phyloP scores from a whole-genome alignment of 2,113 vertebrate genomes.

The Piliocolobus tephrosceles region DNA sequence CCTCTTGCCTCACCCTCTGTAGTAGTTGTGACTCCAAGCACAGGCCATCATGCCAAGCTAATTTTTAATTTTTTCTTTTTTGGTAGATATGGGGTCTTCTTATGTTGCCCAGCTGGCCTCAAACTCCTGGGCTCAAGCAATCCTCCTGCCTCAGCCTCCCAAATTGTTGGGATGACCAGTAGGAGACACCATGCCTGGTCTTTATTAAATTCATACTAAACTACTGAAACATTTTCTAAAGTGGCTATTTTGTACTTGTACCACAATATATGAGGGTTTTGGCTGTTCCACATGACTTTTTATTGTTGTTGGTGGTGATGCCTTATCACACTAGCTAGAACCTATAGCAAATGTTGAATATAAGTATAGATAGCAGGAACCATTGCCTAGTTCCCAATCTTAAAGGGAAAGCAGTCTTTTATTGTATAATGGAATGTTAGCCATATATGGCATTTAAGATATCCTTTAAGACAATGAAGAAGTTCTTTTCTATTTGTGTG shows the following conservation, averaged over 20 bases:
- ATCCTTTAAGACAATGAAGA: background rate
- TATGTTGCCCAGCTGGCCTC: no score
- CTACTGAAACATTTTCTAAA: background rate
- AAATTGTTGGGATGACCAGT: no score
- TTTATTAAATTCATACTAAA: no score
- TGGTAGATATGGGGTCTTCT: no score
- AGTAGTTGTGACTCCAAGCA: no score
- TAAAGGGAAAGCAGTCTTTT: background rate
- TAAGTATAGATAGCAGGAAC: background rate
- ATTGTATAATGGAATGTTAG: background rate
- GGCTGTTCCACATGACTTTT: background rate
- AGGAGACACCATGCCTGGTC: no score
- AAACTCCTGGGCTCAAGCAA: no score
- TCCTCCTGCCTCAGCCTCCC: no score
- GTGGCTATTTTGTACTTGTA: background rate
- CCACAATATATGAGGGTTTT: background rate
- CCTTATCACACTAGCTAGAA: background rate
- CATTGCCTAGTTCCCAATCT: background rate
- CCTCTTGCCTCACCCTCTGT: no score
- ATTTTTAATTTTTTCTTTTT: no score
- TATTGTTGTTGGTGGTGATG: background rate
- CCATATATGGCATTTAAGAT: background rate
- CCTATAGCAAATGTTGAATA: background rate
- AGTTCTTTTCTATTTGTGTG: background rate
- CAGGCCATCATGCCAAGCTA: no score